A percentile compares a stretch with the other conserved stretches of the same genome.
Conservation (phyloP, 2,113 vertebrate genomes). For the Dicerorhinus sumatrensis region DNA sequence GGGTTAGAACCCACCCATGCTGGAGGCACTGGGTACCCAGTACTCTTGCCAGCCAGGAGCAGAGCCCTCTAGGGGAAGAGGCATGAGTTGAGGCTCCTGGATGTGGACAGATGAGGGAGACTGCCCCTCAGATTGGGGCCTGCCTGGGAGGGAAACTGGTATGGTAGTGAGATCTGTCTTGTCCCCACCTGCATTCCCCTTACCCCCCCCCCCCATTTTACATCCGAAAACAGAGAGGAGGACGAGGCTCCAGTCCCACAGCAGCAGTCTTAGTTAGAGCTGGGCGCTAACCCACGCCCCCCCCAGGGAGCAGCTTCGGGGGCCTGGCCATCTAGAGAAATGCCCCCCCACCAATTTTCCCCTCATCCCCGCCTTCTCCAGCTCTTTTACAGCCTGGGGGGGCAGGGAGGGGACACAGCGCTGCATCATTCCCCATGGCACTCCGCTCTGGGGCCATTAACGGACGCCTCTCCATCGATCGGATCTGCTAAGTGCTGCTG, state of each 20-base stretch:
- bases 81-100: not conserved
- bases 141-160: not conserved
- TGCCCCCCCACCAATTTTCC: not conserved
- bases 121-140: not conserved
- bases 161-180: not conserved
- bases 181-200: not conserved
- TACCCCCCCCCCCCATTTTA: not conserved
- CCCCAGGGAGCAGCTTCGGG: not conserved
- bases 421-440: conserved; percentile 81
- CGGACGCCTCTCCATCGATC: conserved; percentile 75
- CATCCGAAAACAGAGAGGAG: not conserved
- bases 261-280: not conserved
- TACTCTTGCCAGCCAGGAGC: not conserved
- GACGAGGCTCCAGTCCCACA: not conserved
- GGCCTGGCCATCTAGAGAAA: not conserved
- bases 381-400: conserved; percentile 49
- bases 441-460: conserved; percentile 78
- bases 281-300: not conserved
- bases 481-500: conserved; percentile 82
- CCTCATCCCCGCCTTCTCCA: not conserved
- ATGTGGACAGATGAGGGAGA: not conserved
- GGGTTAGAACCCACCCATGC: not conserved
- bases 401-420: conserved; percentile 77
- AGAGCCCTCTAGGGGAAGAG: conserved; percentile 19
- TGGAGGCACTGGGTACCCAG: not conserved